Evolutionary conservation across 2,113 vertebrate species (phyloP).

Genomic region (Osmerus eperlanus): DNA sequence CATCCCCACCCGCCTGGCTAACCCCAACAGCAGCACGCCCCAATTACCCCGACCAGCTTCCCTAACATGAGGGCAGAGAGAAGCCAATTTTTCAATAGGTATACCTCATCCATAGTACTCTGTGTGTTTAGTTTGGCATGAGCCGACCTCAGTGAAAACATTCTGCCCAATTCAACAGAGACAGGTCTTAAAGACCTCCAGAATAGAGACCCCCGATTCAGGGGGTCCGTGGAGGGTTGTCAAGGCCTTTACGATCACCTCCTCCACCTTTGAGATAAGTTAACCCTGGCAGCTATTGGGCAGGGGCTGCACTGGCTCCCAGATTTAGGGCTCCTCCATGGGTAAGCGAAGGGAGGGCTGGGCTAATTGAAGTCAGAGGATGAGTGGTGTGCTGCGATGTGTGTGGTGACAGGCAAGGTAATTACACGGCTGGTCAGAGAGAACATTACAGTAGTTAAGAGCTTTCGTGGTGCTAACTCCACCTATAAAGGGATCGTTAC

Average conservation of each 20-base stretch:
- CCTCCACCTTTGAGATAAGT: constrained; percentile 48
- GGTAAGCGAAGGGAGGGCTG: constrained; percentile 31
- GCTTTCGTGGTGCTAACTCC: constrained; percentile 55
- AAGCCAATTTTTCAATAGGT: constrained; percentile 45
- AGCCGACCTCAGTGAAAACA: constrained; percentile 32
- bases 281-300: constrained; percentile 33
- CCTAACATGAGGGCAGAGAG: constrained; percentile 14
- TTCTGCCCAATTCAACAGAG: constrained; percentile 28
- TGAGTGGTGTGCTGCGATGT: constrained; percentile 64
- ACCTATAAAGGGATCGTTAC: constrained; percentile 53
- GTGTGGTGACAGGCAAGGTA: constrained; percentile 66
- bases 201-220: constrained; percentile 26
- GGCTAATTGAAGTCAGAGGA: constrained; percentile 69
- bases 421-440: constrained; percentile 60
- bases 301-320: constrained; percentile 32
- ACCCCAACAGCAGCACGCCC: constrained; percentile 34
- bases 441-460: constrained; percentile 60
- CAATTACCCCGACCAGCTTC: constrained; percentile 37
- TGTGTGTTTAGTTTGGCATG: constrained; percentile 60
- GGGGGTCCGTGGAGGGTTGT: constrained; percentile 34
- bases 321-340: constrained; percentile 51
- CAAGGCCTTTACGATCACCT: constrained; percentile 50
- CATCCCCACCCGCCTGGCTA: constrained; percentile 31
- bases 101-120: constrained; percentile 56
- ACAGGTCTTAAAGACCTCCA: constrained; percentile 34